Evolutionary conservation across 2,888 invertebrate species (phyloP), one percentile per base, ranked within the genome.

Genomic region (Drosophila testacea): DNA sequence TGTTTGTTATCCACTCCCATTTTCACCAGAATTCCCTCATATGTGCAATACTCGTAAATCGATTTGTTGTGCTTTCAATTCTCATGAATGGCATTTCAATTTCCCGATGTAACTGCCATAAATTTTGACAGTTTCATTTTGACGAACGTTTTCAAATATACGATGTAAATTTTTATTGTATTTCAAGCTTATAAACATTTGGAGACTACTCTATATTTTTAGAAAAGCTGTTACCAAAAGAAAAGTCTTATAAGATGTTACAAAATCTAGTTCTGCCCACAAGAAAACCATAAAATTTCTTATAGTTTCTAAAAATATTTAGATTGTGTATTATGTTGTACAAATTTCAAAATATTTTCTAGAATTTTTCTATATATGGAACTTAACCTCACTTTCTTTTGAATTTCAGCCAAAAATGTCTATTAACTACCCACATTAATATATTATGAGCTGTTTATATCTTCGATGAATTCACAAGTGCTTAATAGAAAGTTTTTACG

Each of bases 31-130:
- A 11, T 28, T 36, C 46, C 41, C 38, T 16, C 44, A 13, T 28
- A 44, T 11, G 39, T 39, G 54, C 39, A 46, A 32, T 30, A 9
- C 30, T 36, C 50, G 60, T 55, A 48, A 63, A 69, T 72, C 77
- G 77, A 76, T 68, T 65, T 47, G 32, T 3, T 10, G 30, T 42
- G 57, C 34, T 51, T 72, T 65, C 68, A 41, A 44, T 59, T 72
- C 47, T 69, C 62, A 76, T 76, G 76, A 76, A 76, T 76, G 76
- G 61, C 76, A 77, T 72, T 77, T 76, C 57, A 64, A 76, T 72
- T 76, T 76, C 54, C 68, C 48, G 16, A 44, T 39, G 59, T 39
- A 57, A 41, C 7, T 11, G 54, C 16, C 34, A 6, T 60, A 68
- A 72, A 13, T 52, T 41, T 27, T 36, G 27, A 16, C 48, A 10